A percentile compares a stretch with the other conserved stretches of the same genome.
These are phyloP conservation scores for Excalfactoria chinensis DNA, from an alignment of 2,113 vertebrate genomes.

Conservation along the genomic window DNA sequence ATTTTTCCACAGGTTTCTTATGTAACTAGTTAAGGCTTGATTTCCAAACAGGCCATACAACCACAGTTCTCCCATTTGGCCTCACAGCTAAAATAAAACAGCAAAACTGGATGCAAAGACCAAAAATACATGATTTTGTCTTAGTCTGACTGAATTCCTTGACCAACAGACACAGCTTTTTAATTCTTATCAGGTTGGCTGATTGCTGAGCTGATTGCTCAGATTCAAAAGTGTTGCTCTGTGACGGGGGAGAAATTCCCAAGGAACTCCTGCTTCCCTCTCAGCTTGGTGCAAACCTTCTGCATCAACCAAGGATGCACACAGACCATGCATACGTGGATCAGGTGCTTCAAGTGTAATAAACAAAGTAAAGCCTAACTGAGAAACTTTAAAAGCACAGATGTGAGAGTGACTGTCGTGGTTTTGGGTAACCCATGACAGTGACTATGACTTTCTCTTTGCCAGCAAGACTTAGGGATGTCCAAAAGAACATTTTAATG, in stretches of 20 bases:
- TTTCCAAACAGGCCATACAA: not conserved
- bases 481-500: not conserved
- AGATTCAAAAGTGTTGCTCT: not conserved
- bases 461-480: not conserved
- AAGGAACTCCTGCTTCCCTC: not conserved
- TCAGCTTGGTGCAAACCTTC: not conserved
- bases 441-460: not conserved
- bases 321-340: rapidly evolving
- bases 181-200: not conserved
- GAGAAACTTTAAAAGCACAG: not conserved
- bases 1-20: not conserved
- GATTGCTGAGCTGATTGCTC: not conserved
- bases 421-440: no score
- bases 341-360: not conserved
- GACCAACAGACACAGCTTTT: not conserved
- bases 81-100: conserved; percentile 2
- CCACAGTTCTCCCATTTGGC: not conserved
- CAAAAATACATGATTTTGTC: not conserved
- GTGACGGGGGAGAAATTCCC: not conserved
- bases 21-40: not conserved
- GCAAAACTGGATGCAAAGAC: not conserved
- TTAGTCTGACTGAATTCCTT: not conserved
- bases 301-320: not conserved
- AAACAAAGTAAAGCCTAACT: not conserved
- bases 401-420: not conserved